Evolutionary conservation across 2,888 invertebrate genomes (phyloP).

Genomic region (Scelioninae gen. 1): DNA sequence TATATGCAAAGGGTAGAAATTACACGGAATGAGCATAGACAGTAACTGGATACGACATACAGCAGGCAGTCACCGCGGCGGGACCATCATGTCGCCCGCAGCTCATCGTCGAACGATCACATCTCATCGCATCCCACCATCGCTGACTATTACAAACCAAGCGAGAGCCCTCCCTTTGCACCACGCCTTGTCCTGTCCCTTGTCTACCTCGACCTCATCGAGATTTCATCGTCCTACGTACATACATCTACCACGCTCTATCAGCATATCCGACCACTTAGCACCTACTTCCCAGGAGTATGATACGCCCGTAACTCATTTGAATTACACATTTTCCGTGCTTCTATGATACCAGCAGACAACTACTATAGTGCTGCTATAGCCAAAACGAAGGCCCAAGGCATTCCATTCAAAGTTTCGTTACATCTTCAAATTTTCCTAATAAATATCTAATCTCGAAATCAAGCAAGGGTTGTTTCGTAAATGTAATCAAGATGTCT

Average conservation of each 20-base stretch:
- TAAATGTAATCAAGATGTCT: slow-evolving; percentile 23
- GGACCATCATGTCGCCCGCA: slow-evolving; percentile 83
- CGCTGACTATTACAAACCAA: slow-evolving; percentile 81
- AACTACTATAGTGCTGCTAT: slow-evolving; percentile 19
- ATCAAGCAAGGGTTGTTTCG: slow-evolving; percentile 31
- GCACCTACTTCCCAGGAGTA: slow-evolving; percentile 85
- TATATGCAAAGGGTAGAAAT: slow-evolving; percentile 72
- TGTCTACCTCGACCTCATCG: slow-evolving; percentile 78
- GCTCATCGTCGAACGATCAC: slow-evolving; percentile 84
- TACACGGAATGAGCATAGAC: slow-evolving; percentile 76
- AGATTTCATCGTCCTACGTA: slow-evolving; percentile 78
- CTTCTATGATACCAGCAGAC: slow-evolving; percentile 51
- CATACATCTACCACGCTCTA: slow-evolving; percentile 79
- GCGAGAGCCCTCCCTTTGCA: slow-evolving; percentile 73
- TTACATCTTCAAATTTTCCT: slow-evolving; percentile 8
- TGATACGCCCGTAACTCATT: slow-evolving; percentile 84
- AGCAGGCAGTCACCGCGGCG: slow-evolving; percentile 79
- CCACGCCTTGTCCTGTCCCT: slow-evolving; percentile 70
- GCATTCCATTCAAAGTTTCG: slow-evolving; percentile 10
- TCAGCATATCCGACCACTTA: slow-evolving; percentile 84
- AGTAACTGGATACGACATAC: slow-evolving; percentile 80
- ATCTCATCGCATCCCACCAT: slow-evolving; percentile 83
- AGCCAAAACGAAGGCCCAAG: slow-evolving; percentile 42
- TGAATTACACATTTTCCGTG: slow-evolving; percentile 84
- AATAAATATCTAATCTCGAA: slow-evolving; percentile 31